Conservation (phyloP, 2,113 vertebrate genomes). For the Cochlearius cochlearius region DNA sequence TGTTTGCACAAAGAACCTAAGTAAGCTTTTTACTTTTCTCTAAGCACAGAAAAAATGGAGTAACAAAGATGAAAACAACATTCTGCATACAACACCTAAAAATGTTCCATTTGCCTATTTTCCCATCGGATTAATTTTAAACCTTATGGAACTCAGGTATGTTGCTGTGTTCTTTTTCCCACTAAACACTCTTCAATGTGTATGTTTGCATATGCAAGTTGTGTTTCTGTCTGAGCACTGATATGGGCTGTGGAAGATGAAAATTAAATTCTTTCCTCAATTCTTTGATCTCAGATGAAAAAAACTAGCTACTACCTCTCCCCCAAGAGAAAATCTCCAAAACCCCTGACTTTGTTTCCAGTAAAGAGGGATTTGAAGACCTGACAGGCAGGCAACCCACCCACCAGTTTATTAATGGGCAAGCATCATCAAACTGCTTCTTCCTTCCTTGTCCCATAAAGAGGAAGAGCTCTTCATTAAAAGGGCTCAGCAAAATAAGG, state of each 20-base stretch:
- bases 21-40: neutral
- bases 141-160: neutral
- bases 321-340: neutral
- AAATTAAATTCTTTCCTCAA: neutral
- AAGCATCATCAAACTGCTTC: neutral
- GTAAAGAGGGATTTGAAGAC: neutral
- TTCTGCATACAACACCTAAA: neutral
- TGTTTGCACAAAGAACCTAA: neutral
- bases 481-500: neutral
- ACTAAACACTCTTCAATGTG: neutral
- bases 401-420: neutral
- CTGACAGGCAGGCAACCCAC: neutral
- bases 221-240: neutral
- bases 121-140: neutral
- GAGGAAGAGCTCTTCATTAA: neutral
- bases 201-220: neutral
- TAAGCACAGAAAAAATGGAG: neutral
- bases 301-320: neutral
- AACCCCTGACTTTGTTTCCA: neutral
- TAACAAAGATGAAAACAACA: neutral
- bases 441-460: neutral
- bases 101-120: neutral
- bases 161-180: neutral
- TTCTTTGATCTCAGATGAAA: neutral
- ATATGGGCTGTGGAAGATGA: neutral